Percentiles rank a stretch among this genome's conserved stretches.
These are phyloP conservation scores for Gobius niger DNA, from an alignment of 2,113 vertebrate species.

Conservation along the genomic window DNA sequence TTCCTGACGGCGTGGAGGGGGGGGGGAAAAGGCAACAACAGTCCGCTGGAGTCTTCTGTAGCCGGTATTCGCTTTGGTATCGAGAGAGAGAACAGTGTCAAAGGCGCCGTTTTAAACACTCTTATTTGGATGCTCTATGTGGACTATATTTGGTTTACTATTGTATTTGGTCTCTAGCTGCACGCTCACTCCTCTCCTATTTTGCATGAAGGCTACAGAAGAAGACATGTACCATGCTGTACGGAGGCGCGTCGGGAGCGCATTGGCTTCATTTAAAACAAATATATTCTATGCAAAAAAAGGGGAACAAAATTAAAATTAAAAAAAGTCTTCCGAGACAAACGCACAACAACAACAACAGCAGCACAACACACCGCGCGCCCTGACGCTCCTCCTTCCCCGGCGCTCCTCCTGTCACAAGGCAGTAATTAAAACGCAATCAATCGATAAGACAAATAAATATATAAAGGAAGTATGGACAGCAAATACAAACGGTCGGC, in stretches of 20 bases:
- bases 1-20: slow-evolving; percentile 50
- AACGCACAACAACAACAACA: slow-evolving; percentile 7
- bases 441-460: slow-evolving; percentile 77
- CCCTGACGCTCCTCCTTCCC: slow-evolving; percentile 73
- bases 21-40: slow-evolving; percentile 63
- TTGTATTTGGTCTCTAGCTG: slow-evolving; percentile 76
- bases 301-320: slow-evolving; percentile 48
- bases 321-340: slow-evolving; percentile 14
- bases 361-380: slow-evolving; percentile 42
- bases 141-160: slow-evolving; percentile 65
- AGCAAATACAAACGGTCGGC: slow-evolving; percentile 33
- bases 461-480: slow-evolving; percentile 57
- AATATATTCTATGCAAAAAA: slow-evolving; percentile 14
- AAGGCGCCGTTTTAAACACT: slow-evolving; percentile 58
- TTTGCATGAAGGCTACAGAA: slow-evolving; percentile 59
- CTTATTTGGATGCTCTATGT: slow-evolving; percentile 61
- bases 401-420: slow-evolving; percentile 72
- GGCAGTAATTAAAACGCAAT: slow-evolving; percentile 84
- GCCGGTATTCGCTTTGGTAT: slow-evolving; percentile 68
- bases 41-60: slow-evolving; percentile 62
- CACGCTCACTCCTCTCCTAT: slow-evolving; percentile 50
- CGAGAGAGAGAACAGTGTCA: slow-evolving; percentile 40
- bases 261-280: slow-evolving; percentile 45
- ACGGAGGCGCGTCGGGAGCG: slow-evolving; percentile 49
- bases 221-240: slow-evolving; percentile 58